phyloP scores from a whole-genome alignment of 2,113 vertebrate genomes.

The Dasyornis broadbenti region DNA sequence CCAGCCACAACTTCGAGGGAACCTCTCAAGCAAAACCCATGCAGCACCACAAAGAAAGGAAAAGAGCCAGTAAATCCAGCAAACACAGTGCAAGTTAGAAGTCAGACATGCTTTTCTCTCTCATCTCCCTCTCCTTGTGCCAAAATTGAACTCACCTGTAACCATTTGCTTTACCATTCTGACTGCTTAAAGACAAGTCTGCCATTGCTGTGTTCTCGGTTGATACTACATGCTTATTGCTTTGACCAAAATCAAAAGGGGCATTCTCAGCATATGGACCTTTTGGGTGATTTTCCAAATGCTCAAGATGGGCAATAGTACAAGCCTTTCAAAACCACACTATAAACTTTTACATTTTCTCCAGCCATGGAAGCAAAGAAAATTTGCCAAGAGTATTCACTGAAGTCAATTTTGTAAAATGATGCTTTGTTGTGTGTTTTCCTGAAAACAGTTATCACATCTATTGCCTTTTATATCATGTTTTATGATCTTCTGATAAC shows the following conservation, averaged over 20 bases:
- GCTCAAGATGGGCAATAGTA: slow-evolving; percentile 45
- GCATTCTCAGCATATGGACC: slow-evolving; percentile 63
- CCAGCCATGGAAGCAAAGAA: slow-evolving; percentile 15
- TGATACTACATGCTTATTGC: slow-evolving; percentile 45
- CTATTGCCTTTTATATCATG: slow-evolving; percentile 13
- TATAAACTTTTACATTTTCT: slow-evolving; percentile 12
- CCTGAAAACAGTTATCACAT: slow-evolving; percentile 25
- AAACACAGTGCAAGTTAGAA: slow-evolving; percentile 85
- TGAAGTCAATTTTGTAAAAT: slow-evolving; percentile 53
- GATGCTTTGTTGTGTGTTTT: slow-evolving; percentile 53
- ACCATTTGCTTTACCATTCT: slow-evolving; percentile 64
- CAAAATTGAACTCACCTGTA: slow-evolving; percentile 48
- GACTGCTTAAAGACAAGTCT: slow-evolving; percentile 69
- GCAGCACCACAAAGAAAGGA: slow-evolving; percentile 85
- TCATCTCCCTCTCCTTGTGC: not conserved
- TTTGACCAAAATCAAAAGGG: slow-evolving; percentile 67
- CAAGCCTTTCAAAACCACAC: slow-evolving; percentile 30
- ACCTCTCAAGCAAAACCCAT: slow-evolving; percentile 76
- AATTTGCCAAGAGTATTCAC: slow-evolving; percentile 27
- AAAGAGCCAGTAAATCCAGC: slow-evolving; percentile 80
- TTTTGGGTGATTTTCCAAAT: slow-evolving; percentile 50
- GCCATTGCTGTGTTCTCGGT: slow-evolving; percentile 67
- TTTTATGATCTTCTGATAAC: slow-evolving; percentile 27
- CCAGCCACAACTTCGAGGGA: slow-evolving; percentile 85
- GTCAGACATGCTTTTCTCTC: not conserved